A percentile compares a stretch with the other conserved stretches of the same genome.
Conservation (phyloP, 2,113 vertebrate species). For the Delphinus delphis region DNA sequence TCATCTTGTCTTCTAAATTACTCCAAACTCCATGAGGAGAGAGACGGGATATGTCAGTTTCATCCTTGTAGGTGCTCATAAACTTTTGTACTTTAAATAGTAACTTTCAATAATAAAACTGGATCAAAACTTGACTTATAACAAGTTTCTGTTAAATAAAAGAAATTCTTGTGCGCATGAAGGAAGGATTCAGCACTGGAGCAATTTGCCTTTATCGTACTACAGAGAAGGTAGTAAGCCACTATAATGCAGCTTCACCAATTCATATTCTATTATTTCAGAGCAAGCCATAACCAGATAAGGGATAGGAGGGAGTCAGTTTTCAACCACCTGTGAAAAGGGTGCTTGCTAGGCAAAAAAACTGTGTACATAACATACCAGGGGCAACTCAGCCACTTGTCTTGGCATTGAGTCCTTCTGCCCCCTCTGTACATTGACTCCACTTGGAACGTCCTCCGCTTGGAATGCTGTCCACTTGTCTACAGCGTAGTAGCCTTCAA, state of each 20-base stretch:
- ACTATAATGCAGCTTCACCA: not conserved
- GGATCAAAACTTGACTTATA: not conserved
- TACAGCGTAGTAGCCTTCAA: not conserved
- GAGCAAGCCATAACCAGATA: not conserved
- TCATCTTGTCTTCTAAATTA: conserved; percentile 14
- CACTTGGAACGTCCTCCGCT: not conserved
- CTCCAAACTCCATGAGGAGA: not conserved
- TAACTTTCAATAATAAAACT: not conserved
- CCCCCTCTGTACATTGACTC: not conserved
- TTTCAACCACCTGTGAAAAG: not conserved
- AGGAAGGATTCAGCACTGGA: not conserved
- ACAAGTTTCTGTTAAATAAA: not conserved
- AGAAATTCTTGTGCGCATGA: not conserved
- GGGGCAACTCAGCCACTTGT: not conserved
- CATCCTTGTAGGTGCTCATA: not conserved
- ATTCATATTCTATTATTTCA: not conserved
- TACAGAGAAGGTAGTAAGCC: not conserved
- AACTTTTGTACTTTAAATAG: not conserved
- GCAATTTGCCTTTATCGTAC: not conserved
- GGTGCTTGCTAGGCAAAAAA: not conserved
- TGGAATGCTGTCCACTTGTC: not conserved
- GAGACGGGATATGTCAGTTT: not conserved
- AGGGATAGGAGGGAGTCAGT: not conserved
- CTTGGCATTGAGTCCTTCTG: not conserved
- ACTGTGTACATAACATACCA: not conserved